Evolutionary conservation across 2,797 vertebrate species (phyloP).

Genomic region (Alca torda): DNA sequence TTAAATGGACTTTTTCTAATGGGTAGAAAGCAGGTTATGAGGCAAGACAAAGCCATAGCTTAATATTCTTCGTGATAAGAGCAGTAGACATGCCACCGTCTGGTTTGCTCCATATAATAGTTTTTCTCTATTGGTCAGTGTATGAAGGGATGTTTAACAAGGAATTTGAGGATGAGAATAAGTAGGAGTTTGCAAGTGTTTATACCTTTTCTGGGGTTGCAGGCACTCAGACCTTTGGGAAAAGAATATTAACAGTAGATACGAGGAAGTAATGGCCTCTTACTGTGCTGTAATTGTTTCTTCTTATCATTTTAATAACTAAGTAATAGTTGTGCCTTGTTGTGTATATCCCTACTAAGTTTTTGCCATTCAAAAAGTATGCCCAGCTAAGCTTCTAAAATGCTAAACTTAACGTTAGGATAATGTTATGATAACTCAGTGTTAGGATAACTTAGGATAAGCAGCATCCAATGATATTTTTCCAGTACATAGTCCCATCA

Average conservation of each 20-base stretch:
- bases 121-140: not conserved
- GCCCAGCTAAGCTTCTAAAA: not conserved
- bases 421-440: not conserved
- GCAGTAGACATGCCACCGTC: not conserved
- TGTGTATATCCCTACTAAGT: not conserved
- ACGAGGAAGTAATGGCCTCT: not conserved
- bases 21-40: not conserved
- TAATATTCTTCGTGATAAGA: not conserved
- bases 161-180: not conserved
- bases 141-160: not conserved
- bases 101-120: not conserved
- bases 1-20: conserved; percentile 8
- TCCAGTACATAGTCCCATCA: fast-evolving
- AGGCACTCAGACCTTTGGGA: not conserved
- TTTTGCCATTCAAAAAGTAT: not conserved
- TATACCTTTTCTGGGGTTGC: not conserved
- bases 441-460: not conserved
- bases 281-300: not conserved
- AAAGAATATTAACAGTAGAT: not conserved
- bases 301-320: not conserved
- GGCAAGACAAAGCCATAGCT: conserved; percentile 21
- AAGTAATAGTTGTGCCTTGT: not conserved
- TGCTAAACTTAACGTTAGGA: not conserved
- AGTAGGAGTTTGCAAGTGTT: not conserved
- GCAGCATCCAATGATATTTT: not conserved